Evolutionary conservation across 2,113 vertebrate genomes (phyloP), one percentile per base, ranked within the genome.

Genomic region (Antigone vipio): DNA sequence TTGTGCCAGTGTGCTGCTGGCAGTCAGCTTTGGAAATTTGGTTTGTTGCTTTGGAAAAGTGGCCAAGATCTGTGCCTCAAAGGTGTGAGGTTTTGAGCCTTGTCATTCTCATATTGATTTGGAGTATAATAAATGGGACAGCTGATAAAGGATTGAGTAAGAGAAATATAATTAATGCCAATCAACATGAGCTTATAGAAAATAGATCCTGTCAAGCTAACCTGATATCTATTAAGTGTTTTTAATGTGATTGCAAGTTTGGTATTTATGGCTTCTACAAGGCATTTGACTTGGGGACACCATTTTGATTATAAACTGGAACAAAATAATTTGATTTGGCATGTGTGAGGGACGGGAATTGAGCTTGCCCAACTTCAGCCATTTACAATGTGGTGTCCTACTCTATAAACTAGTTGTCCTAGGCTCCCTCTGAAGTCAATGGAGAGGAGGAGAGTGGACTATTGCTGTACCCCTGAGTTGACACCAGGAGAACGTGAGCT

Each of bases 401-500:
- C 38, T 71, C 42, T 55, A 12, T 42, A 30, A 69, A 34, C 12
- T 34, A 47, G 9, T 35, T 52, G 15, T 87, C 29, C 16, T 53
- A 56, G 35, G 14, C 18, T 85, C 20, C 12, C 15, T 68, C 49
- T 42, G 55, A 87, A 91, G 23, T 67, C 42, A 55, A 0, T 27
- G 32, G 38, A 47, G 38, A 49, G 34, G 63, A 56, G 35, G 35
- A 79, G 53, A 35, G 32, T 22, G 18, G 23, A 22, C 55, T 50
- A 5, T 71, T 77, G 11, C 5, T 81, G 13, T 14, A 42, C 3
- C 3, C 18, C 0, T 38, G 1, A 44, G 19, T 0, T 76, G 35
- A 49, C 5, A 11, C 2, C 1, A 27, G 23, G 11, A 34, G 6
- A 87, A 14, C 0, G 0, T 18, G 21, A 88, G 16, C 27, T 45